phyloP scores from a whole-genome alignment of 1,140 invertebrate genomes.

The Achroia grisella region DNA sequence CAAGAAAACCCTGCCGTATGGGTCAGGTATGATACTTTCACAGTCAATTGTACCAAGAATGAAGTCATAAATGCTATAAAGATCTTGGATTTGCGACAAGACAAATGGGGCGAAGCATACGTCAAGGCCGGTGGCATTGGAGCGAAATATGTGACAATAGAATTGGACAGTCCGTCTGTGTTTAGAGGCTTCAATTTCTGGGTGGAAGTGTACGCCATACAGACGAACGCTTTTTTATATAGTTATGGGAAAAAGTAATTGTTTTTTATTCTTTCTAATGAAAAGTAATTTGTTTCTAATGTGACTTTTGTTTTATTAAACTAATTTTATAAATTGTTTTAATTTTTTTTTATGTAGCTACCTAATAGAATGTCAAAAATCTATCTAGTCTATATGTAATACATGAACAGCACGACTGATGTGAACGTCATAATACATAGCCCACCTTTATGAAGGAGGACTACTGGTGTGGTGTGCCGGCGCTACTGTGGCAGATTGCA shows the following conservation, averaged over 20 bases:
- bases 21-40: constrained; percentile 45
- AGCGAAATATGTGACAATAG: constrained; percentile 42
- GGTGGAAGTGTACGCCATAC: constrained; percentile 53
- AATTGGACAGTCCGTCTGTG: constrained; percentile 45
- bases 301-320: too few species aligned
- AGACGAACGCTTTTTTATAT: constrained; percentile 24
- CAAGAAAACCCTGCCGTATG: constrained; percentile 58
- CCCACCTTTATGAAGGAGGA: too few species aligned
- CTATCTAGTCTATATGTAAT: too few species aligned
- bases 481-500: too few species aligned
- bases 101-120: constrained; percentile 52
- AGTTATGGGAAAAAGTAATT: constrained; percentile 23
- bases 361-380: too few species aligned
- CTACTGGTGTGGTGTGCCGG: too few species aligned
- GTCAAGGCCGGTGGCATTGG: constrained; percentile 52
- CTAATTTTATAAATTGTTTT: too few species aligned
- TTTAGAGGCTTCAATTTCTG: constrained; percentile 55
- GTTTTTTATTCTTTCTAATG: too few species aligned
- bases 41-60: constrained; percentile 43
- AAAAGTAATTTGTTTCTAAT: constrained; percentile 4
- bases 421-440: too few species aligned
- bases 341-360: too few species aligned
- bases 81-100: constrained; percentile 42
- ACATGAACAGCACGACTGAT: too few species aligned
- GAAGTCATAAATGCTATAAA: constrained; percentile 56